These are phyloP conservation scores for Lerema accius DNA, from an alignment of 1,140 invertebrate genomes.

Conservation along the genomic window DNA sequence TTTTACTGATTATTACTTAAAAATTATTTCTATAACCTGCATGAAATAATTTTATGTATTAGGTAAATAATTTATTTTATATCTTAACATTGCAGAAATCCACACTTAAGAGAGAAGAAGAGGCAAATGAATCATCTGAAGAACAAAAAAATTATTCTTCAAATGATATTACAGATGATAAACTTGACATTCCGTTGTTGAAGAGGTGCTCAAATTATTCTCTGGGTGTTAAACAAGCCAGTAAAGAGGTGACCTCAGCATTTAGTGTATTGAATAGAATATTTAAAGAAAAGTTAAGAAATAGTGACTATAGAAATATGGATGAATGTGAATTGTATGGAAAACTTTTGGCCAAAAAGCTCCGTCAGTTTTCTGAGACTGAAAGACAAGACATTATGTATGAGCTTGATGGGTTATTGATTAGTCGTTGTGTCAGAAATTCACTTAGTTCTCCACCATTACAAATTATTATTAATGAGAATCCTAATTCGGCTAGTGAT, in stretches of 20 bases:
- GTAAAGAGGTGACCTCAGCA: constrained; percentile 20
- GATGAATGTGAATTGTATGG: constrained; percentile 28
- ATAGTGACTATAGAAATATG: not conserved
- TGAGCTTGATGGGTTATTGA: constrained; percentile 21
- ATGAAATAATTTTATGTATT: no score
- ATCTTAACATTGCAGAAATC: constrained; percentile 8
- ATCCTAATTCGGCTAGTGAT: constrained; percentile 5
- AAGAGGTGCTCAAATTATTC: constrained; percentile 2
- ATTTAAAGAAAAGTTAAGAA: constrained; percentile 24
- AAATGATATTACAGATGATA: constrained; percentile 1
- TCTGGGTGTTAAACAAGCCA: constrained; percentile 17
- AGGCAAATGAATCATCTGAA: constrained; percentile 18
- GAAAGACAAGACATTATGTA: constrained; percentile 29
- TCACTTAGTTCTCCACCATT: not conserved
- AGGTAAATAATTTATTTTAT: no score
- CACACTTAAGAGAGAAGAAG: not conserved
- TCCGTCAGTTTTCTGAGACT: constrained; percentile 19
- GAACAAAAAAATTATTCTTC: not conserved
- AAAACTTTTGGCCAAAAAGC: constrained; percentile 23
- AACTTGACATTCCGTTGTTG: not conserved
- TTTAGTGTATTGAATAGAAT: constrained; percentile 23
- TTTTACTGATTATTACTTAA: no score
- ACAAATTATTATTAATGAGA: constrained; percentile 3
- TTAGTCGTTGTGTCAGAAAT: constrained; percentile 9
- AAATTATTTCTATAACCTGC: no score